phyloP scores from a whole-genome alignment of 1,140 invertebrate species.

The Argopecten irradians region DNA sequence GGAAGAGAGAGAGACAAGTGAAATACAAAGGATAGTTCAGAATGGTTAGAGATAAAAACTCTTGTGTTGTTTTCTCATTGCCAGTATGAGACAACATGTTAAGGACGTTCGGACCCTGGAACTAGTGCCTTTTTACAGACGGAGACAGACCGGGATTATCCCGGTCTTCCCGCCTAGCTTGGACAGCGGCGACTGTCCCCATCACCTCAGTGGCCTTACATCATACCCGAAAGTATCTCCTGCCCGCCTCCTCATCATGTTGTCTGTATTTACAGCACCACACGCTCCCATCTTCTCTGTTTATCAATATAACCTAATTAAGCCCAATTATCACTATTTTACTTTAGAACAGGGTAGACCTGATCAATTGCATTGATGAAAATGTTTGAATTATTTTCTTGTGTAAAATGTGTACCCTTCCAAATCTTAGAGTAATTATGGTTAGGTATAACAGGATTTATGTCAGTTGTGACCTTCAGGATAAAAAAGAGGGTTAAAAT shows the following conservation, averaged over 20 bases:
- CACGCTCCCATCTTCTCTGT: neutral
- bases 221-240: neutral
- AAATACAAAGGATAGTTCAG: neutral
- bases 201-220: conserved; percentile 3
- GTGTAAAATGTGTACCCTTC: no score
- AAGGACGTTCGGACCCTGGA: neutral
- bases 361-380: no score
- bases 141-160: neutral
- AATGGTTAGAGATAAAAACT: neutral
- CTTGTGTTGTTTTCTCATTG: conserved; percentile 19
- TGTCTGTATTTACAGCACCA: neutral
- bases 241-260: neutral
- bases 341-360: no score
- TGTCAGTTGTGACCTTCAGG: no score
- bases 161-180: neutral
- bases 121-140: conserved; percentile 21
- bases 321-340: no score
- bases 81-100: conserved; percentile 21
- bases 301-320: no score
- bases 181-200: neutral
- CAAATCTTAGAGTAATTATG: no score
- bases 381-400: no score
- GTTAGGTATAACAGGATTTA: no score
- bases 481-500: no score
- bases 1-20: no score